phyloP scores from a whole-genome alignment of 1,140 invertebrate species.

The Drosophila sechellia region DNA sequence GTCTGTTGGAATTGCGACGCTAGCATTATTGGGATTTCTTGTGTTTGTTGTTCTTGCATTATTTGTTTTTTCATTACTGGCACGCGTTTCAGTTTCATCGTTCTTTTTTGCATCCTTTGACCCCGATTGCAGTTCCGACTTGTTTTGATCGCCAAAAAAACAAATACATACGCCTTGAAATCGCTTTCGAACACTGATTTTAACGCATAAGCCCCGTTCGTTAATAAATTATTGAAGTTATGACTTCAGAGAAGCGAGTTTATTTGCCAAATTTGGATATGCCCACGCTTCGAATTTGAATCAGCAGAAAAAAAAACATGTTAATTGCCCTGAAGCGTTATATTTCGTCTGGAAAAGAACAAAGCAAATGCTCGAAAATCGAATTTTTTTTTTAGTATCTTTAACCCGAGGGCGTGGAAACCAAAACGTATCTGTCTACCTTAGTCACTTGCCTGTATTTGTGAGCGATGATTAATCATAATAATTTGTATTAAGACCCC shows the following conservation, averaged over 20 bases:
- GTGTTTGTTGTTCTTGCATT: conserved; percentile 26
- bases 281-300: conserved; percentile 36
- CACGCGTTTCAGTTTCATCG: conserved; percentile 25
- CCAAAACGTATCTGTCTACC: conserved; percentile 36
- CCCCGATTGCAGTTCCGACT: neutral
- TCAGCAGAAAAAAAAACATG: conserved; percentile 1
- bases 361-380: conserved; percentile 26
- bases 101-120: conserved; percentile 26
- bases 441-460: conserved; percentile 21
- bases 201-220: neutral
- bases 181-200: neutral
- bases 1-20: conserved; percentile 21
- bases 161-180: neutral
- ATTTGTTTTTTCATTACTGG: conserved; percentile 23
- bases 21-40: conserved; percentile 48
- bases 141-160: conserved; percentile 9
- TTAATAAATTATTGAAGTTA: conserved; percentile 1
- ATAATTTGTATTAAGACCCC: conserved; percentile 50
- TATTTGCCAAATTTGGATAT: conserved; percentile 28
- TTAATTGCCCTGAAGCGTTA: conserved; percentile 24
- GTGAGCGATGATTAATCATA: conserved; percentile 57
- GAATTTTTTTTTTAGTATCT: conserved; percentile 12
- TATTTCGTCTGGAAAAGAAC: conserved; percentile 19
- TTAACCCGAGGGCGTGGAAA: conserved; percentile 48
- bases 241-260: conserved; percentile 12